phyloP scores from a whole-genome alignment of 1,140 invertebrate genomes.

The Drepana arcuata region DNA sequence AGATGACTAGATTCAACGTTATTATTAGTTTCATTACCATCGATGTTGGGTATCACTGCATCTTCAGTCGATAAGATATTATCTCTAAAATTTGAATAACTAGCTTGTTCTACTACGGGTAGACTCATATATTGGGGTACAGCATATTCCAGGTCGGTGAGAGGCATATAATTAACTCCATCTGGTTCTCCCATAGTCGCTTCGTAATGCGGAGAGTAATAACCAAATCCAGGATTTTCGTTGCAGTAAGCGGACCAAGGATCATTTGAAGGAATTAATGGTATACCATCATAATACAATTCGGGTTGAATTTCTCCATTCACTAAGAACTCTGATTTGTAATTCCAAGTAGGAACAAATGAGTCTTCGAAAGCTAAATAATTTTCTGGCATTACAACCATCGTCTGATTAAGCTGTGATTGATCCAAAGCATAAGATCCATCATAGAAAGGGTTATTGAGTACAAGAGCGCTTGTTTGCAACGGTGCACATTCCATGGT shows the following conservation, averaged over 20 bases:
- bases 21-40: constrained; percentile 13
- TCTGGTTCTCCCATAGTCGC: constrained; percentile 31
- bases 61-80: constrained; percentile 8
- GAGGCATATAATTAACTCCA: constrained; percentile 52
- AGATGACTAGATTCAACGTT: constrained; percentile 9
- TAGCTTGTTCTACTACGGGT: constrained; percentile 33
- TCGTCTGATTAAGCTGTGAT: constrained; percentile 31
- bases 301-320: constrained; percentile 38
- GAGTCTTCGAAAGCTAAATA: constrained; percentile 67
- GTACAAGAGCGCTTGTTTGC: constrained; percentile 44
- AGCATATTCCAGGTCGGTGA: constrained; percentile 51
- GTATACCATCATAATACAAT: constrained; percentile 52
- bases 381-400: constrained; percentile 58
- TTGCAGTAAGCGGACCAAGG: constrained; percentile 52
- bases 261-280: constrained; percentile 51
- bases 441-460: constrained; percentile 70
- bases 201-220: constrained; percentile 50
- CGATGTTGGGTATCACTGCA: constrained; percentile 4
- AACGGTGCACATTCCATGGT: constrained; percentile 34
- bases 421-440: constrained; percentile 47
- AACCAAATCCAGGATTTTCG: constrained; percentile 40
- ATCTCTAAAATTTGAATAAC: constrained; percentile 21
- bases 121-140: constrained; percentile 56
- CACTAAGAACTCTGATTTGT: constrained; percentile 40
- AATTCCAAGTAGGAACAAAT: constrained; percentile 61